Evolutionary conservation across 64 coral and sea anemone genomes (phyloP).

Genomic region (Orbicella faveolata): DNA sequence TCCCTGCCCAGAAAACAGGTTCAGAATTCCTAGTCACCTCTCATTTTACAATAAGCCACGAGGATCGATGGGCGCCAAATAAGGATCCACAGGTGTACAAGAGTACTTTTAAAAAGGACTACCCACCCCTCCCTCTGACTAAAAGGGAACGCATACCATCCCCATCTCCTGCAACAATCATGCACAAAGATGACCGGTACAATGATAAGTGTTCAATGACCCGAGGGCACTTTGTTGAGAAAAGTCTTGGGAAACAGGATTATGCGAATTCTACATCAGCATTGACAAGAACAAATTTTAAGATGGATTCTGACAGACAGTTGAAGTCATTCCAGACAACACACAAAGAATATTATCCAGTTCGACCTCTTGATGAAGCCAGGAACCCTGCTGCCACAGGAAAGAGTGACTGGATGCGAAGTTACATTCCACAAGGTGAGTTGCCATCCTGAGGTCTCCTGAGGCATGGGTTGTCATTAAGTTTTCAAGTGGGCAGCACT

Average conservation of each 20-base stretch:
- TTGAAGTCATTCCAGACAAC: constrained; percentile 85
- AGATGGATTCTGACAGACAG: constrained; percentile 86
- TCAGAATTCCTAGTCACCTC: constrained; percentile 84
- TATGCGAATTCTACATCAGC: constrained; percentile 36
- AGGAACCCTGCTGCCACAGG: constrained; percentile 54
- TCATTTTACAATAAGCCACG: constrained; percentile 90
- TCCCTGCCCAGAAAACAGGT: constrained; percentile 51
- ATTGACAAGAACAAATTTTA: constrained; percentile 86
- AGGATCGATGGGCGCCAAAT: constrained; percentile 73
- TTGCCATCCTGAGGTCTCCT: background rate
- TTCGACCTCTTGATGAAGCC: constrained; percentile 66
- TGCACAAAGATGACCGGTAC: constrained; percentile 85
- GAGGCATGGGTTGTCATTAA: no score
- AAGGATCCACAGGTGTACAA: constrained; percentile 78
- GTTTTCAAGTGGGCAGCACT: no score
- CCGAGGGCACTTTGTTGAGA: constrained; percentile 79
- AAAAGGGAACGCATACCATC: constrained; percentile 86
- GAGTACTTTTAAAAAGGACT: constrained; percentile 93
- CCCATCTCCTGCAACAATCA: constrained; percentile 75
- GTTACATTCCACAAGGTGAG: constrained; percentile 91
- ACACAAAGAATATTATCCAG: constrained; percentile 94
- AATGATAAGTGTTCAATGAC: constrained; percentile 78
- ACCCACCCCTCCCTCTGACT: constrained; percentile 80
- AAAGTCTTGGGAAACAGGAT: constrained; percentile 38
- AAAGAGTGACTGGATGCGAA: constrained; percentile 92